Conservation (phyloP, 1,140 invertebrate genomes). For the Drosophila nannoptera region DNA sequence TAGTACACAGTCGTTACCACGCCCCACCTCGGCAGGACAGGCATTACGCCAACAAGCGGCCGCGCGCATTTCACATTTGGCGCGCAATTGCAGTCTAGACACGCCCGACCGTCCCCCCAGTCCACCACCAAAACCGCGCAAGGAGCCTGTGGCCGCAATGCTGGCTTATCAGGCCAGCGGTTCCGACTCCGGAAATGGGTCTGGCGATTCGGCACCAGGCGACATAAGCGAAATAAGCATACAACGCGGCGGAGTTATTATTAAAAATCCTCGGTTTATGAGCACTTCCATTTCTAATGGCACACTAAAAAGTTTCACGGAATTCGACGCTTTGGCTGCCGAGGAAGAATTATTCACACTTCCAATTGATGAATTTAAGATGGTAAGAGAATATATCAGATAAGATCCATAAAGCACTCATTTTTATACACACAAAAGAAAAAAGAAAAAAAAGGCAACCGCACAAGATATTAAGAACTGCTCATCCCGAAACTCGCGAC, state of each 20-base stretch:
- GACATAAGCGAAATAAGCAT: conserved; percentile 80
- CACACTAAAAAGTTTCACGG: conserved; percentile 82
- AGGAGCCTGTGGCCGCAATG: conserved; percentile 80
- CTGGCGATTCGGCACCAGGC: conserved; percentile 88
- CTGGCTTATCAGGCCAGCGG: conserved; percentile 88
- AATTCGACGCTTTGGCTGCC: conserved; percentile 83
- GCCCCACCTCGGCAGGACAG: conserved; percentile 70
- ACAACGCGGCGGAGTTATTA: conserved; percentile 81
- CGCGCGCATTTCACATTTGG: conserved; percentile 72
- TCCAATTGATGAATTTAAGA: conserved; percentile 81
- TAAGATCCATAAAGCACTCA: no score
- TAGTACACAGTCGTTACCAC: conserved; percentile 82
- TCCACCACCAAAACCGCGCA: conserved; percentile 86
- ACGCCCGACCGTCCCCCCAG: conserved; percentile 70
- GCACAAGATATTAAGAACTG: no score
- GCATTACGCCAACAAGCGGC: conserved; percentile 53
- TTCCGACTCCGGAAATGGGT: conserved; percentile 92
- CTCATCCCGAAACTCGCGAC: no score
- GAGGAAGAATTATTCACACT: conserved; percentile 83
- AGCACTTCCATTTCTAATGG: conserved; percentile 81
- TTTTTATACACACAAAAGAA: no score
- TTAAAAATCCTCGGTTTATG: conserved; percentile 82
- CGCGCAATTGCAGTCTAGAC: conserved; percentile 80
- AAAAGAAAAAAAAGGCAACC: no score
- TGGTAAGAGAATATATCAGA: conserved; percentile 37